phyloP scores from a whole-genome alignment of 2,113 vertebrate genomes.

The Phodopus roborovskii region DNA sequence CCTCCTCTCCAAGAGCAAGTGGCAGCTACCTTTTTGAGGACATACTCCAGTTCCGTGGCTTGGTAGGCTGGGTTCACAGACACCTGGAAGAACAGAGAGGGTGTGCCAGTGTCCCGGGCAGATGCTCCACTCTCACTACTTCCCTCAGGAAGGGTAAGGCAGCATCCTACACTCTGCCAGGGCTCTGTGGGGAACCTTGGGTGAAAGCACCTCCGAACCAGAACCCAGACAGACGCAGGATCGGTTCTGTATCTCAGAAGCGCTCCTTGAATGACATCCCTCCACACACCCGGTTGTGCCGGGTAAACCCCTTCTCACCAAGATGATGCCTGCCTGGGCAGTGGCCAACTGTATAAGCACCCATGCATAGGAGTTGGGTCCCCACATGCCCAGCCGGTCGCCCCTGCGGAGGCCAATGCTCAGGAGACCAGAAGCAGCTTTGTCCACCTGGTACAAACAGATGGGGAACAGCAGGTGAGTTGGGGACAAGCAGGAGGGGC shows the following conservation, averaged over 20 bases:
- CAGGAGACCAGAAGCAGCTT: constrained; percentile 93
- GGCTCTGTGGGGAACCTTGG: background rate
- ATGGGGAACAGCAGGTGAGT: background rate
- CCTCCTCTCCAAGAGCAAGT: background rate
- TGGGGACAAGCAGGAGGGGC: background rate
- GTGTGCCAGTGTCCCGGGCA: background rate
- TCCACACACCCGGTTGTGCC: background rate
- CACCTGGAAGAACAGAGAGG: constrained; percentile 85
- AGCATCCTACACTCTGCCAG: background rate
- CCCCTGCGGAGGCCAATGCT: constrained; percentile 92
- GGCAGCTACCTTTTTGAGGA: constrained; percentile 93
- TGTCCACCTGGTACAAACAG: constrained; percentile 90
- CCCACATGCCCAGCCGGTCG: constrained; percentile 95
- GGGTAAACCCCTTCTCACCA: constrained; percentile 88
- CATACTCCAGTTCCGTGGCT: constrained; percentile 89
- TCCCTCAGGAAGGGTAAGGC: background rate
- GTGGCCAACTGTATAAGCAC: constrained; percentile 94
- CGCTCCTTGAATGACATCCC: background rate
- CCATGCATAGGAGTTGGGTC: constrained; percentile 96
- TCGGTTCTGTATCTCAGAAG: background rate
- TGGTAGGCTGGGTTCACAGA: constrained; percentile 97
- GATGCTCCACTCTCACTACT: background rate
- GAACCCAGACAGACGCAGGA: background rate
- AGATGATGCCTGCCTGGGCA: constrained; percentile 94
- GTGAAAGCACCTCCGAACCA: background rate